Evolutionary conservation across 2,888 invertebrate genomes (phyloP), one percentile per base, ranked within the genome.

Genomic region (Clivina fossor): DNA sequence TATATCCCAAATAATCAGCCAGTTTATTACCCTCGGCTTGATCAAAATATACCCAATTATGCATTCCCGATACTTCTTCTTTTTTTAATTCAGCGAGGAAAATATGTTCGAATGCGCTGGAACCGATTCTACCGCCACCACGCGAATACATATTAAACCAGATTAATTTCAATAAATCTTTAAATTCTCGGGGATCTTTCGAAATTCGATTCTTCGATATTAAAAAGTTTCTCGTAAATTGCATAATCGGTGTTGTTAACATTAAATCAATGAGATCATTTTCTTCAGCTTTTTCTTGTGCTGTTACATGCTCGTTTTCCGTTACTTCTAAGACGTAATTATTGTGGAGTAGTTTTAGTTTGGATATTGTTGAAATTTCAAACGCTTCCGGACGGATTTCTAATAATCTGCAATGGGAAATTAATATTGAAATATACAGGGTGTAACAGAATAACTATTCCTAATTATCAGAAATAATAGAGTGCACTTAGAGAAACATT

Each of bases 31-130:
- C 69, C 75, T 95, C 94, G 73, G 91, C 86, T 56, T 81, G 80
- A 53, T 83, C 80, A 66, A 90, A 92, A 72, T 89, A 90, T 22
- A 95, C 78, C 94, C 95, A 95, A 71, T 92, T 93, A 72, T 96
- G 95, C 60, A 95, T 77, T 5, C 94, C 94, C 46, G 80, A 85
- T 18, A 94, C 83, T 65, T 85, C 84, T 35, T 82, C 82, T 63
- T 83, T 82, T 71, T 89, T 91, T 0, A 89, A 76, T 78, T 96
- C 95, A 0, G 92, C 88, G 2, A 94, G 81, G 71, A 95, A 93
- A 16, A 93, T 84, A 68, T 96, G 95, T 72, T 96, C 95, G 69
- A 95, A 95, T 1, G 93, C 95, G 30, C 89, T 89, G 64, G 94
- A 93, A 57, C 93, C 89, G 16, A 89, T 81, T 68, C 82, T 82